Conservation (phyloP, 2,888 invertebrate genomes). For the Prosopocoilus inquinatus region DNA sequence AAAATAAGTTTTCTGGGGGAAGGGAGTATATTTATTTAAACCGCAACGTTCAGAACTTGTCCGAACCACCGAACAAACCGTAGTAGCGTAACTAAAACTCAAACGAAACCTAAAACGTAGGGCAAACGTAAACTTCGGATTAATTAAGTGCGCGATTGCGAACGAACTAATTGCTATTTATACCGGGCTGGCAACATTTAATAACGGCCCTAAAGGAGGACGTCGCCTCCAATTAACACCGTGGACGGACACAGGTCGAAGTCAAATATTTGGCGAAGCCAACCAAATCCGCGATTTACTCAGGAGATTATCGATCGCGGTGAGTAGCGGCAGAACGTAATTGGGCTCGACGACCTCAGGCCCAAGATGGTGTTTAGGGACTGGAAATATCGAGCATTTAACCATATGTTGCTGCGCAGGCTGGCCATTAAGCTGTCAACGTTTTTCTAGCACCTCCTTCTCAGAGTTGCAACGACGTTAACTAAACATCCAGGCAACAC, state of each 20-base stretch:
- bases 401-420: conserved; percentile 32
- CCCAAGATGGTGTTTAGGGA: conserved; percentile 23
- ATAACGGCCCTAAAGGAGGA: background rate
- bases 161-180: too few species aligned
- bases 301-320: conserved; percentile 22
- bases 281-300: conserved; percentile 18
- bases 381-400: conserved; percentile 27
- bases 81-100: too few species aligned
- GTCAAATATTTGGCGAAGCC: conserved; percentile 18
- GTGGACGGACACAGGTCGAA: conserved; percentile 14
- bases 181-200: too few species aligned
- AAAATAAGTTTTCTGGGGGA: too few species aligned
- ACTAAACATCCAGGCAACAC: conserved; percentile 31
- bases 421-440: conserved; percentile 35
- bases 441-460: conserved; percentile 30
- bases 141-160: too few species aligned
- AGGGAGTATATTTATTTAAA: too few species aligned
- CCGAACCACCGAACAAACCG: too few species aligned
- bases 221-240: conserved; percentile 8
- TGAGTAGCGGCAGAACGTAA: conserved; percentile 22
- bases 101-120: too few species aligned
- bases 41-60: too few species aligned
- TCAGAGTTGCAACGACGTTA: conserved; percentile 16
- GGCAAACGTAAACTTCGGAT: too few species aligned
- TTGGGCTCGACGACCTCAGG: conserved; percentile 25